Evolutionary conservation across 2,797 vertebrate species (phyloP), one percentile per base, ranked within the genome.

Genomic region (Acanthornis magna): DNA sequence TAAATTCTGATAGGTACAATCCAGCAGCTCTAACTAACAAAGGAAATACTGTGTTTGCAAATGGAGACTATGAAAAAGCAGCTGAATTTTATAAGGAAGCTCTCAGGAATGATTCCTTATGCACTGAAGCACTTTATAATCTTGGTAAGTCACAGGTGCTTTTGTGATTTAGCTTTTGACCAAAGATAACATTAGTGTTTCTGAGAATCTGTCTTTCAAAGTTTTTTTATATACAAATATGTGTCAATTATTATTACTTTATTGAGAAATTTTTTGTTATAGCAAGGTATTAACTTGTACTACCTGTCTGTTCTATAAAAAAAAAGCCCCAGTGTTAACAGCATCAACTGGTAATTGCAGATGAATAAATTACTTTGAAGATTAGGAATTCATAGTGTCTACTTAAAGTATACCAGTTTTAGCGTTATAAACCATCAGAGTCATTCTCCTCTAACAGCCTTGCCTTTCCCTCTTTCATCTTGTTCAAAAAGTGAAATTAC

Each of bases 71-170:
- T 60, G 99, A 99, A 93, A 99, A 99, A 97, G 99, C 99, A 85
- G 98, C 98, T 27, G 99, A 99, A 96, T 99, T 99, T 96, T 99
- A 98, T 96, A 99, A 99, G 91, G 99, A 99, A 95, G 99, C 99
- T 34, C 98, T 99, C 77, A 98, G 99, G 95, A 99, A 99, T 13
- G 99, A 99, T 95, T 99, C 99, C 2, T 99, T 98, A 30, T 99
- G 99, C 97, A 99, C 99, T 2, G 99, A 99, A 97, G 99, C 98
- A 11, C 98, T 99, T 87, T 99, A 99, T 94, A 99, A 99, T 97
- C 98, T 99, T 93, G 99, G 99, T 98, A 93, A 97, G 98, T 92
- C 40, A 77, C 84, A 95, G 45, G 20, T 85, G 45, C 58, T 92
- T 86, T 74, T 70, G 62, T 66, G 42, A 60, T 84, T 91, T 54